Conservation (phyloP, 1,140 invertebrate genomes). For the Temnothorax nylanderi region DNA sequence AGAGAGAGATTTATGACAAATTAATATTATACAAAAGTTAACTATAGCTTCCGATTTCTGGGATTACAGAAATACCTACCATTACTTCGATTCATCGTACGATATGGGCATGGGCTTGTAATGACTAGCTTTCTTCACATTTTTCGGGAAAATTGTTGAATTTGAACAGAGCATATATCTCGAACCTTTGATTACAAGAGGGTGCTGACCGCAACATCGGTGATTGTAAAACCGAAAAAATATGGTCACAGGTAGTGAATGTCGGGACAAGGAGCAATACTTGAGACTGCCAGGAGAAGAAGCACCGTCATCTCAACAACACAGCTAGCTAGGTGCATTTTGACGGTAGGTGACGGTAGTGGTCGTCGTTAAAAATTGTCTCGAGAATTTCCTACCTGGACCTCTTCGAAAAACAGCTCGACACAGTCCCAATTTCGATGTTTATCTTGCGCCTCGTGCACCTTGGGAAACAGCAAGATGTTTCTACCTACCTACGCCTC, state of each 20-base stretch:
- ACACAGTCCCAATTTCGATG: conserved; percentile 61
- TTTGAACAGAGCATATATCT: not conserved
- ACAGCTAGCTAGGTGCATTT: not conserved
- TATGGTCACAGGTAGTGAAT: not conserved
- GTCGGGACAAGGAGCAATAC: conserved; percentile 10
- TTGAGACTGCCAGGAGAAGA: conserved; percentile 21
- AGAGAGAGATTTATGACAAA: not conserved
- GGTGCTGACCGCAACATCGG: not conserved
- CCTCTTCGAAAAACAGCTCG: conserved; percentile 19
- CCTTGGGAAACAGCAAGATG: conserved; percentile 19
- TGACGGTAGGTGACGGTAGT: conserved; percentile 25
- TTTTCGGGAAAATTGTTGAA: not conserved
- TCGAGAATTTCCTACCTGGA: conserved; percentile 26
- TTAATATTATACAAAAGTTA: conserved; percentile 22
- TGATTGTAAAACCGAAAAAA: conserved; percentile 7
- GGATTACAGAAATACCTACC: not conserved
- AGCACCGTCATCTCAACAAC: conserved; percentile 18
- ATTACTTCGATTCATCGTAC: not conserved
- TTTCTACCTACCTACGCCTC: conserved; percentile 45
- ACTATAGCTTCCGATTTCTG: not conserved
- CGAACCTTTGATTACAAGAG: not conserved
- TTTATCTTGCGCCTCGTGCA: conserved; percentile 62
- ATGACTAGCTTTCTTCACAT: not conserved
- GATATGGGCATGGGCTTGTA: not conserved
- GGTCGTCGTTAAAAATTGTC: conserved; percentile 41